These are phyloP conservation scores for Hippocampus kuda DNA, from an alignment of 2,797 vertebrate genomes.

Conservation along the genomic window DNA sequence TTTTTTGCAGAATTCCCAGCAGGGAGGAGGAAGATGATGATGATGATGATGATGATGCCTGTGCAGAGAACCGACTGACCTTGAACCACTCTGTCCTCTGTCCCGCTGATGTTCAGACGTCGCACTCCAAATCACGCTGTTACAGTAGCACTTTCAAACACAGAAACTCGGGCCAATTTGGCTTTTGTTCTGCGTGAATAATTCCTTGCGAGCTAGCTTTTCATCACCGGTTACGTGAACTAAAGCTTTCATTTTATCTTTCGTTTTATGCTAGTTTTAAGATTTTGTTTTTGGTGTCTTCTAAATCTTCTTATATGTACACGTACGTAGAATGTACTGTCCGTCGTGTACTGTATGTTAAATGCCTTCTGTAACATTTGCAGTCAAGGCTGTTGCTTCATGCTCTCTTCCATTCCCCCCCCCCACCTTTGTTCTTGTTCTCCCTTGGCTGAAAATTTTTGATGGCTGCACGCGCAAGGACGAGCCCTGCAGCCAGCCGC, in stretches of 20 bases:
- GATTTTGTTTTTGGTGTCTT: constrained; percentile 21
- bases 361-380: constrained; percentile 18
- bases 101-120: constrained; percentile 23
- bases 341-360: not conserved
- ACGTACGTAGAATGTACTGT: not conserved
- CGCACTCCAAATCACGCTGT: constrained; percentile 35
- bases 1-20: constrained; percentile 24
- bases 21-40: constrained; percentile 14
- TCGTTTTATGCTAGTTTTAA: constrained; percentile 8
- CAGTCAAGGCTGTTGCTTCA: constrained; percentile 8
- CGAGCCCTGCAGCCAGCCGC: constrained; percentile 27
- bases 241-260: not conserved
- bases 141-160: constrained; percentile 15
- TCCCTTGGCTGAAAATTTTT: constrained; percentile 6
- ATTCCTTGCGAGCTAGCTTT: constrained; percentile 21
- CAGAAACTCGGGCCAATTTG: constrained; percentile 21
- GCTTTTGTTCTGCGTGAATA: constrained; percentile 44
- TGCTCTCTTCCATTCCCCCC: not conserved
- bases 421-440: constrained; percentile 22
- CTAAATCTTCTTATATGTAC: constrained; percentile 3
- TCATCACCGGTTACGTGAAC: not conserved
- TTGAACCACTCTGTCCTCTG: constrained; percentile 30
- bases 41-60: constrained; percentile 11
- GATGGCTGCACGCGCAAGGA: constrained; percentile 18
- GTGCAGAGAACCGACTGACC: constrained; percentile 31